Base-by-base conservation (phyloP, 1,140 invertebrate genomes). In the Calliphora vicina region DNA sequence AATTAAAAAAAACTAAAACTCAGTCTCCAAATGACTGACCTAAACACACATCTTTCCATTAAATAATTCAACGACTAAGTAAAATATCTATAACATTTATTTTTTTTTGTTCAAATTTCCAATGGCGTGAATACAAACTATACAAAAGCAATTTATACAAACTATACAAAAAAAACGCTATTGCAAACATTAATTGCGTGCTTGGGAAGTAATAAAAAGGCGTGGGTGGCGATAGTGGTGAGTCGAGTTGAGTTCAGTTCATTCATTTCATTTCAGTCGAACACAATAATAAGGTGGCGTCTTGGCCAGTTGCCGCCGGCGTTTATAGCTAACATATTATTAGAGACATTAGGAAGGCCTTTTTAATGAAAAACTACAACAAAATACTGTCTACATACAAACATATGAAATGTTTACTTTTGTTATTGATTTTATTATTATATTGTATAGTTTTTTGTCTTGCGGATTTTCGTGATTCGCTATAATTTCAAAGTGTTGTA, bases 281-380 rank as follows among this genome's bases (percentile, higher is more conserved):
- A 43, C 17, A 35, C 42, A 29, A 35, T 26, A 72, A 9, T 23
- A 20, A 25, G 74, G n/a, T 78, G 74, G 35, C 74, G 74, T 78
- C 74, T 78, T 78, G 74, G 74, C 35, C 74, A 78, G 35, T 17
- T 78, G 74, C 74, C 74, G 74, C 74, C 74, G 74, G 35, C 35
- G 61, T 23, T 67, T 67, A 23, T 67, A 23, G 6, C n/a, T n/a
- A 76, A 35, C 17, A 23, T 78, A 17, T 78, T 25, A 45, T 78
- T 45, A 43, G 20, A 45, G 12, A 23, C 9, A 23, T 76, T 76
- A 76, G n/a, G n/a, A n/a, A 76, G 73, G 73, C n/a, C 73, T 76
- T 35, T 76, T 20, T 42, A 20, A 76, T n/a, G 73, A 12, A 76
- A 50, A 50, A n/a, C 45, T 50, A 10, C 1, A 12, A 4, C 12